Conservation (phyloP, 2,797 vertebrate genomes). For the Arrhamphus sclerolepis region DNA sequence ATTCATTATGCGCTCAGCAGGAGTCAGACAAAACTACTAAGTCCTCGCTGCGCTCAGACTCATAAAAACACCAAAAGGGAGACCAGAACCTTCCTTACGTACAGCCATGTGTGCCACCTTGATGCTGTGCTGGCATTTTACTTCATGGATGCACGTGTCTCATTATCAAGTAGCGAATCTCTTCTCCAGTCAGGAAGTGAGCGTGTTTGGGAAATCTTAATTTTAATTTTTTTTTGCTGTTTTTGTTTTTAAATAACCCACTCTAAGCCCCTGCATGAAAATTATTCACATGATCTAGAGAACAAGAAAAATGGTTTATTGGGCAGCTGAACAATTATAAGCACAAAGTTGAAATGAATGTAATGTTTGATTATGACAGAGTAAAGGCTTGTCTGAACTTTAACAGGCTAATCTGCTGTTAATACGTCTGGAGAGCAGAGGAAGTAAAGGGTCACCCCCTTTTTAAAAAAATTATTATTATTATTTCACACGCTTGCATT, state of each 20-base stretch:
- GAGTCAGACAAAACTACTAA: constrained; percentile 42
- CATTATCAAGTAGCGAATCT: background rate
- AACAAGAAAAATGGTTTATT: constrained; percentile 9
- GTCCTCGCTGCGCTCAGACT: constrained; percentile 44
- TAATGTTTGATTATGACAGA: constrained; percentile 32
- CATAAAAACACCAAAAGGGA: constrained; percentile 34
- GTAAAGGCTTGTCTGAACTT: constrained; percentile 32
- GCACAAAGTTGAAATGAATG: constrained; percentile 7
- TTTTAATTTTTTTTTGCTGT: constrained; percentile 32
- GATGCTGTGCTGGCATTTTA: constrained; percentile 50
- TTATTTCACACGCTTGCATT: constrained; percentile 33
- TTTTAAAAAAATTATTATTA: constrained; percentile 55
- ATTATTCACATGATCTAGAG: constrained; percentile 25
- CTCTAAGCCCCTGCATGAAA: constrained; percentile 7
- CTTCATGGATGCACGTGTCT: constrained; percentile 24
- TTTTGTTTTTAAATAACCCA: no score
- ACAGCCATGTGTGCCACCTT: constrained; percentile 37
- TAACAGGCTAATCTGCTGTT: constrained; percentile 37
- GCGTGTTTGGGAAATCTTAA: constrained; percentile 8
- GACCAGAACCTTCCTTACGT: constrained; percentile 10
- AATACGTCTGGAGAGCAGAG: constrained; percentile 23
- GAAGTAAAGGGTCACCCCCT: constrained; percentile 50
- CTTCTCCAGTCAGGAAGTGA: background rate
- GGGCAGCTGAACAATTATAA: constrained; percentile 15
- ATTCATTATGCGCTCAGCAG: constrained; percentile 67